Conservation (phyloP, 2,888 invertebrate genomes). For the Maniola hyperantus region DNA sequence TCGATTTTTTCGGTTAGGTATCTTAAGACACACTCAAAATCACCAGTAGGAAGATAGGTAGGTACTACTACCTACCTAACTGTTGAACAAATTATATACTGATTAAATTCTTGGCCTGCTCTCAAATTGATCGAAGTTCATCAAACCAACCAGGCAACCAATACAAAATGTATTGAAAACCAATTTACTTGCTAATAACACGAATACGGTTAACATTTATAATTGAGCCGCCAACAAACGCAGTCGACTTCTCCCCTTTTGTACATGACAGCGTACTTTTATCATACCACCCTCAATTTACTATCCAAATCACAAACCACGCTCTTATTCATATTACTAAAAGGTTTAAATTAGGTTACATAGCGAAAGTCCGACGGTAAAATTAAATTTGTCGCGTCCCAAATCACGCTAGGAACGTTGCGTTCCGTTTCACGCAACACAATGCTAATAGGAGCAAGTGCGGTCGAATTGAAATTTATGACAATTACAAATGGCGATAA, state of each 20-base stretch:
- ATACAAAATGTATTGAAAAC: slow-evolving; percentile 23
- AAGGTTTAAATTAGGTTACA: slow-evolving; percentile 32
- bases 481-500: slow-evolving; percentile 60
- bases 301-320: not conserved
- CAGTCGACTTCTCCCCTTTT: slow-evolving; percentile 51
- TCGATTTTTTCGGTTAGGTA: too few relatives aligned
- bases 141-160: slow-evolving; percentile 14
- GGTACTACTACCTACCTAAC: not conserved
- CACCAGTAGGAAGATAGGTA: too few relatives aligned
- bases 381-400: slow-evolving; percentile 54
- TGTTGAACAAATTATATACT: not conserved
- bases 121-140: not conserved
- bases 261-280: slow-evolving; percentile 53
- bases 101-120: slow-evolving; percentile 5
- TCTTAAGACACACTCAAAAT: too few relatives aligned
- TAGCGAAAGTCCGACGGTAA: slow-evolving; percentile 17
- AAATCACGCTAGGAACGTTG: slow-evolving; percentile 65
- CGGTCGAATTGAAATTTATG: slow-evolving; percentile 61
- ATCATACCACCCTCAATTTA: slow-evolving; percentile 41
- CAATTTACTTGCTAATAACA: slow-evolving; percentile 40
- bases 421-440: slow-evolving; percentile 60
- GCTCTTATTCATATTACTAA: slow-evolving; percentile 12
- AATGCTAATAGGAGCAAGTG: slow-evolving; percentile 72
- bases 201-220: slow-evolving; percentile 58
- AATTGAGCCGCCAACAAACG: slow-evolving; percentile 57